Evolutionary conservation across 2,888 invertebrate species (phyloP).

Genomic region (Entomobrya multifasciata): DNA sequence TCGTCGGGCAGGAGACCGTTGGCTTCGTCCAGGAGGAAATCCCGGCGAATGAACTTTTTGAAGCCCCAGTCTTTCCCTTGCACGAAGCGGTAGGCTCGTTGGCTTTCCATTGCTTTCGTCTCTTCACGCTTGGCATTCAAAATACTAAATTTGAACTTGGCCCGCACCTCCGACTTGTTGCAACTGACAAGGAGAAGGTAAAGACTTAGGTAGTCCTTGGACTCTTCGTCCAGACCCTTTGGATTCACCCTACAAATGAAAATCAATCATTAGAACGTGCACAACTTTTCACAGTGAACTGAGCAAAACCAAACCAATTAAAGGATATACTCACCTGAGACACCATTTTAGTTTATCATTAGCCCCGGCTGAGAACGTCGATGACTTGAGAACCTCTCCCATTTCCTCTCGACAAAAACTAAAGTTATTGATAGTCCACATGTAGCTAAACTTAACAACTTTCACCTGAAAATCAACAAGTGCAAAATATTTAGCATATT

Average conservation of each 20-base stretch:
- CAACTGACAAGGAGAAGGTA: slow-evolving; percentile 99
- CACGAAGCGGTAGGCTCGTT: slow-evolving; percentile 98
- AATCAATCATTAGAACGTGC: too few relatives aligned
- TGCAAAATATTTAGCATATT: slow-evolving; percentile 39
- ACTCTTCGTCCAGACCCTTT: slow-evolving; percentile 99
- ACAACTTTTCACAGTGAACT: too few relatives aligned
- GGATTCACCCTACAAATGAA: slow-evolving; percentile 98
- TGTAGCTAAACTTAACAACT: slow-evolving; percentile 99
- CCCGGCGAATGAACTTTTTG: slow-evolving; percentile 96
- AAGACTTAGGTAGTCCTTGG: slow-evolving; percentile 99
- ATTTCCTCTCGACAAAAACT: slow-evolving; percentile 99
- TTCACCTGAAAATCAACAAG: slow-evolving; percentile 89
- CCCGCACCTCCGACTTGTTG: slow-evolving; percentile 99
- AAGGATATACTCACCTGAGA: slow-evolving; percentile 71
- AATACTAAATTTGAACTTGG: slow-evolving; percentile 99
- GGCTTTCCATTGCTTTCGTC: slow-evolving; percentile 98
- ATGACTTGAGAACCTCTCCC: slow-evolving; percentile 99
- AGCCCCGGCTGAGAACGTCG: slow-evolving; percentile 99
- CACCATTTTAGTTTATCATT: slow-evolving; percentile 99
- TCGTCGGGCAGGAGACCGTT: slow-evolving; percentile 99
- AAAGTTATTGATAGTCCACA: slow-evolving; percentile 99
- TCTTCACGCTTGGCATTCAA: slow-evolving; percentile 99
- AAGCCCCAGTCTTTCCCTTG: slow-evolving; percentile 99
- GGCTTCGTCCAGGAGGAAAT: slow-evolving; percentile 98
- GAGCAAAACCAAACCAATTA: too few relatives aligned